Evolutionary conservation across 2,113 vertebrate genomes (phyloP).

Genomic region (Galeopterus variegatus): DNA sequence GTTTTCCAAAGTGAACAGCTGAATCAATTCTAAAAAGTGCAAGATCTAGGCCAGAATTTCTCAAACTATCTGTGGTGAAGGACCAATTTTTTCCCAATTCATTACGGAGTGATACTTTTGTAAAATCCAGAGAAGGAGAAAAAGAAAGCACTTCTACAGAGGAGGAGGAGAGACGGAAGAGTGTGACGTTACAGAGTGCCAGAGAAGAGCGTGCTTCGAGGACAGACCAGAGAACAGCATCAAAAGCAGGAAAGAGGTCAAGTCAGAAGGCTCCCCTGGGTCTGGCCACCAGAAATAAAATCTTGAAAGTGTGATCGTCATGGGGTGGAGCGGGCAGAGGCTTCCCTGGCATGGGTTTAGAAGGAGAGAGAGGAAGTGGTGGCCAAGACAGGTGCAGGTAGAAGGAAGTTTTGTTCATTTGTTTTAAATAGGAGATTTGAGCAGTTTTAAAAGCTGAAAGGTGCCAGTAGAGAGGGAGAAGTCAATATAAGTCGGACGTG

Average conservation of each 20-base stretch:
- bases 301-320: background rate
- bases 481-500: background rate
- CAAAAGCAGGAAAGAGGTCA: background rate
- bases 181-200: background rate
- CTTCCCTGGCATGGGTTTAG: background rate
- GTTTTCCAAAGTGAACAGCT: background rate
- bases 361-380: background rate
- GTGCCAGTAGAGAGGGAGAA: background rate
- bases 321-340: background rate
- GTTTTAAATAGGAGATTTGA: background rate
- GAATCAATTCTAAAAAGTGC: background rate
- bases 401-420: background rate
- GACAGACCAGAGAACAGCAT: background rate
- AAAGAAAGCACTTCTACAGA: background rate
- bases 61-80: background rate
- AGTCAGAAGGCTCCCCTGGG: background rate
- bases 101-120: background rate
- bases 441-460: constrained; percentile 1
- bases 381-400: no score
- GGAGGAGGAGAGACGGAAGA: background rate
- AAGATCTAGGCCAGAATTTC: background rate
- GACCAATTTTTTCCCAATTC: background rate
- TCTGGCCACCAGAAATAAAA: background rate
- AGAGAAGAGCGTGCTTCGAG: background rate
- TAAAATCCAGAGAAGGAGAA: background rate